Conservation (phyloP, 2,113 vertebrate species). For the Phrynosoma blainvillii region DNA sequence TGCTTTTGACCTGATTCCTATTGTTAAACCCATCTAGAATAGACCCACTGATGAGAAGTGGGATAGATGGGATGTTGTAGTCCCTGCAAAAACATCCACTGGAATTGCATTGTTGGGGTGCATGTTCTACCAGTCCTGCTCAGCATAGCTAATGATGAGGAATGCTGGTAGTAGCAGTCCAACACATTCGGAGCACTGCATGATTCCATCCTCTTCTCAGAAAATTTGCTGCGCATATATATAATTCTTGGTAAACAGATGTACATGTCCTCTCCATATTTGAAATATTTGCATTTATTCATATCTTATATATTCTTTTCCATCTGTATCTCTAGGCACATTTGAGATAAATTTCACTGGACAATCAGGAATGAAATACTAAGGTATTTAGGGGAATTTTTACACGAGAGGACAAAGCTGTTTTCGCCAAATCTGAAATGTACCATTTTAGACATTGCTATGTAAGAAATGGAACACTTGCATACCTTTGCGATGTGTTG, state of each 20-base stretch:
- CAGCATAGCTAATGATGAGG: background rate
- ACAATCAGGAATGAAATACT: background rate
- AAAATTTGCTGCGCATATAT: background rate
- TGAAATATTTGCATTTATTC: background rate
- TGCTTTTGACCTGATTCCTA: no score
- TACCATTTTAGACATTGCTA: slow-evolving; percentile 19
- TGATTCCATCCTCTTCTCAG: background rate
- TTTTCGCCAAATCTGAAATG: slow-evolving; percentile 19
- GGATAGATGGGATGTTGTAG: background rate
- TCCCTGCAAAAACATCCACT: background rate
- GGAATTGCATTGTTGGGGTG: background rate
- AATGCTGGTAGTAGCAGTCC: background rate
- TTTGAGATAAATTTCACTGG: background rate
- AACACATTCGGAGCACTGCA: background rate
- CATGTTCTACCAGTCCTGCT: no score
- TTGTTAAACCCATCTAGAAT: no score
- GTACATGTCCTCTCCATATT: background rate
- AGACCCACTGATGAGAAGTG: background rate
- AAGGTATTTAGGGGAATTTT: background rate
- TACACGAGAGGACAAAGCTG: background rate
- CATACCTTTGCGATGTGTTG: slow-evolving; percentile 2
- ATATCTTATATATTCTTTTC: background rate
- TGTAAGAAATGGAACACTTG: slow-evolving; percentile 22
- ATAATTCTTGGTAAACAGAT: background rate
- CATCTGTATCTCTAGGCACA: background rate